phyloP scores from a whole-genome alignment of 2,113 vertebrate species.

The human (Homo sapiens) region GRCh38 chr17:36754501-36755000 shows the following conservation, averaged over 20 bases:
- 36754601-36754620: not conserved
- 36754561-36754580: not conserved
- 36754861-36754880: not conserved
- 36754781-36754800: conserved; percentile 49
- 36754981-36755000: too few relatives aligned
- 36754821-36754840: fast-evolving
- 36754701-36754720: conserved; percentile 74
- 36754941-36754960: not conserved
- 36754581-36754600: not conserved
- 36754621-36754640: not conserved
- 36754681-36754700: conserved; percentile 74
- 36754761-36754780: conserved; percentile 80
- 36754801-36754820: fast-evolving
- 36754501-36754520: not conserved
- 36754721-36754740: conserved; percentile 77
- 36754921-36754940: not conserved
- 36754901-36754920: not conserved
- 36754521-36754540: not conserved
- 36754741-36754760: conserved; percentile 78
- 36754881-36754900: not conserved
- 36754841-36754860: not conserved
- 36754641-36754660: not conserved
- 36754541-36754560: not conserved
- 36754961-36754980: too few relatives aligned
- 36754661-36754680: conserved; percentile 79